Conservation (phyloP, 1,140 invertebrate genomes). For the Portunus trituberculatus region DNA sequence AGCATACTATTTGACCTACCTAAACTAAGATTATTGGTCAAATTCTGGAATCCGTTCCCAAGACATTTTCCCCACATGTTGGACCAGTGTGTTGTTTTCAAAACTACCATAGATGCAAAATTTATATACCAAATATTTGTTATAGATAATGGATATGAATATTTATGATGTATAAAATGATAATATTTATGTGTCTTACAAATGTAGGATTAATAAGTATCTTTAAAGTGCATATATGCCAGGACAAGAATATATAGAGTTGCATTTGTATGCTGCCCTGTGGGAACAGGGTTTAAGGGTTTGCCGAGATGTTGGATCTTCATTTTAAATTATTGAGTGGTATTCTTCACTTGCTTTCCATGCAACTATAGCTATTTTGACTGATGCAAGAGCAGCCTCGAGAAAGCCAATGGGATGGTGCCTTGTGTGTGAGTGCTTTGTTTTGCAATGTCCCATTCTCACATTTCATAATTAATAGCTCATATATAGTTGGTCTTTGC, state of each 20-base stretch:
- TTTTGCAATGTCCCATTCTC: not conserved
- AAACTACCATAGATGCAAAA: not conserved
- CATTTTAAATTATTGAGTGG: not conserved
- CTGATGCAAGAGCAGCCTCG: not conserved
- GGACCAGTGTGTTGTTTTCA: not conserved
- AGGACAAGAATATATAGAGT: not conserved
- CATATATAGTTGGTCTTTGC: not conserved
- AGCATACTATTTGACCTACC: not conserved
- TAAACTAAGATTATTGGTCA: not conserved
- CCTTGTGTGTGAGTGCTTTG: not conserved
- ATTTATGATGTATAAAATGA: not conserved
- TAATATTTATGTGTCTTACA: not conserved
- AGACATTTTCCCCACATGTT: not conserved
- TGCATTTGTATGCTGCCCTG: not conserved
- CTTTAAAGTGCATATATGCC: not conserved
- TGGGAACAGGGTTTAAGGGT: not conserved
- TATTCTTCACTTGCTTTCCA: not conserved
- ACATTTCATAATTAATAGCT: not conserved
- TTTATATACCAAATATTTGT: slow-evolving; percentile 15
- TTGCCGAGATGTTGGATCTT: not conserved
- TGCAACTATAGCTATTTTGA: not conserved
- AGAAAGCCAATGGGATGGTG: not conserved
- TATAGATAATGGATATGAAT: not conserved
- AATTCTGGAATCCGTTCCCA: not conserved
- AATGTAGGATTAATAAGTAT: not conserved